Evolutionary conservation across 1,140 invertebrate species (phyloP), one percentile per base, ranked within the genome.

Genomic region (Spodoptera frugiperda): DNA sequence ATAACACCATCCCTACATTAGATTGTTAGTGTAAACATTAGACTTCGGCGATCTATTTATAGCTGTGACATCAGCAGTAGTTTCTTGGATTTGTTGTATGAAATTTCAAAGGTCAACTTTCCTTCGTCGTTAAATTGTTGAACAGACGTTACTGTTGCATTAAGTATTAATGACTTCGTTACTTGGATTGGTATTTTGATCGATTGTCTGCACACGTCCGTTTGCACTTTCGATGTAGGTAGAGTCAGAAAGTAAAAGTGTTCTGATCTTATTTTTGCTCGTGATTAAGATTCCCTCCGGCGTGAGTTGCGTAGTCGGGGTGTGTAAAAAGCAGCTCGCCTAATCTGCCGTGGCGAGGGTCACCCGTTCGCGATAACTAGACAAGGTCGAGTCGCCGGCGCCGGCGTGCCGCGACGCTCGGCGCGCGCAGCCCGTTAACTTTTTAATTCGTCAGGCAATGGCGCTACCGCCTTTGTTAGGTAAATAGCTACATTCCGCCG

Each of bases 381-480:
- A 89, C 91, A 92, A 93, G 91, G 91, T 93, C 91, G 90, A 85
- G 91, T 84, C 90, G 92, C 88, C 85, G 92, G 91, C 91, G 91
- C 92, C 91, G 87, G 76, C 78, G 21, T 79, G 92, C 87, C 91
- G 90, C 90, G 87, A 86, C 94, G 90, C 83, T 78, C 90, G 89
- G 82, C 89, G 88, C 91, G 86, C 88, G 85, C 89, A 82, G 78
- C 81, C 85, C 86, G 86, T 89, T 90, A 89, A 90, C 88, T 90
- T 91, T 91, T 92, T 90, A 90, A 91, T 92, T 91, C 87, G 83
- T 84, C 84, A 87, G 80, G 83, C 90, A 82, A 84, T 83, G 82
- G 80, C 72, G 78, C 68, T 77, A 75, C 70, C 73, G 81, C 77
- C 81, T 86, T 87, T 77, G 75, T 77, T 77, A 77, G 63, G 63